Evolutionary conservation across 2,113 vertebrate genomes (phyloP), one percentile per base, ranked within the genome.

Genomic region (Cololabis saira): DNA sequence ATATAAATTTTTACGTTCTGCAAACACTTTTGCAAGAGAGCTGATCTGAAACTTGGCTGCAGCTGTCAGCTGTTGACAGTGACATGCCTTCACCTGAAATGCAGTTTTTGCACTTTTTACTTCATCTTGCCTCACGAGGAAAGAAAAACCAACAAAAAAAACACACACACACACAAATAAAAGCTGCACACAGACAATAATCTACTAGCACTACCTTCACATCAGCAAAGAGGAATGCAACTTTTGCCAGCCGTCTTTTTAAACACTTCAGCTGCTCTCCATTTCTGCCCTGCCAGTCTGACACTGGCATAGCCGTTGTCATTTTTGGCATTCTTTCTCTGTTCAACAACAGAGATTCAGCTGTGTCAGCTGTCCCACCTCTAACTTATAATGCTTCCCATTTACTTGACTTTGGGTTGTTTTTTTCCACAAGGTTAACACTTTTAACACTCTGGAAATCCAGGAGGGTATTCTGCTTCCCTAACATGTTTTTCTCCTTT

Each of bases 371-470:
- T 1, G 13, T 50, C 63, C 37, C 47, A 43, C 37, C 51, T 52
- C 47, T 55, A 33, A 49, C 15, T 73, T 63, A 55, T 49, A 54
- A 64, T 48, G 30, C n/a, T 43, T 59, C 61, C 44, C 60, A 67
- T 72, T 75, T 52, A 42, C 47, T 74, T 58, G 61, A 84, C 75
- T 81, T 74, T 71, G 64, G 18, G 24, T 7, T 61, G 69, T 76
- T 81, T 70, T 53, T 24, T 57, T 40, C 47, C 61, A 54, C 21
- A 73, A 80, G 61, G 58, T 58, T 56, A 67, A 51, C 24, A 68
- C 57, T 80, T 74, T 56, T 61, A 48, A 54, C 59, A 74, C 48
- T 63, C 45, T 16, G 22, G 45, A 67, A 78, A 49, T 45, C 42
- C 37, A 54, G 54, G 24, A 18, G 19, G 57, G 49, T 40, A 51